These are phyloP conservation scores for Hemitrygon akajei DNA, from an alignment of 2,797 vertebrate species.

Conservation along the genomic window DNA sequence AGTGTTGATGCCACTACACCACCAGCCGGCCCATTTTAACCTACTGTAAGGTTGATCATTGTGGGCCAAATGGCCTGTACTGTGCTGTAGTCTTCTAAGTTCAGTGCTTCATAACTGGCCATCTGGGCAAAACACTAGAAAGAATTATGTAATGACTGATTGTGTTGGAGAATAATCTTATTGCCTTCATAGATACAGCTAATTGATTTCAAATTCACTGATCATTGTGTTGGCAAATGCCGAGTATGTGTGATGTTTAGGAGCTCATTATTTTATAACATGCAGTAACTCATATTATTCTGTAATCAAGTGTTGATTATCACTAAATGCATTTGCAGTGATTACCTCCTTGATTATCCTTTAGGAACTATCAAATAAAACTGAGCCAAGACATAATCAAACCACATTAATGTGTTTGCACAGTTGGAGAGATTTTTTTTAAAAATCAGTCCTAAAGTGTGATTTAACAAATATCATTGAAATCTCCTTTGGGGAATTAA, in stretches of 20 bases:
- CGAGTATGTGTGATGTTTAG: not conserved
- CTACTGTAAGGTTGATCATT: too few species aligned
- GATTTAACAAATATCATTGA: not conserved
- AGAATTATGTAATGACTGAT: not conserved
- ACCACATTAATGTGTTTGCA: not conserved
- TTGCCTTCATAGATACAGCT: not conserved
- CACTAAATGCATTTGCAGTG: constrained; percentile 5
- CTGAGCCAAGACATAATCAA: not conserved
- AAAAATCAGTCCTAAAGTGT: not conserved
- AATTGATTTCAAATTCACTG: not conserved
- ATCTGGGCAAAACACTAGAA: not conserved
- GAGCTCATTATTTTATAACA: constrained; percentile 19
- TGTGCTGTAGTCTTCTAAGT: too few species aligned
- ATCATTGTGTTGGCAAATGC: constrained; percentile 17
- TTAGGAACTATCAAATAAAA: not conserved
- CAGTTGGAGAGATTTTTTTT: not conserved
- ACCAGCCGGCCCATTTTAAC: too few species aligned
- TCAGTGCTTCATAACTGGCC: too few species aligned
- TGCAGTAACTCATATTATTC: constrained; percentile 9
- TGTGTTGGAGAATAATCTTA: not conserved
- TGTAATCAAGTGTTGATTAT: constrained; percentile 29
- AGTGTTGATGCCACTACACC: too few species aligned
- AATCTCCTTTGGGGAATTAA: not conserved
- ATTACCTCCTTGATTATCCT: constrained; percentile 24
- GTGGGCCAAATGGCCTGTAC: too few species aligned